These are phyloP conservation scores for Aphidius colemani DNA, from an alignment of 2,888 invertebrate genomes.

Conservation along the genomic window DNA sequence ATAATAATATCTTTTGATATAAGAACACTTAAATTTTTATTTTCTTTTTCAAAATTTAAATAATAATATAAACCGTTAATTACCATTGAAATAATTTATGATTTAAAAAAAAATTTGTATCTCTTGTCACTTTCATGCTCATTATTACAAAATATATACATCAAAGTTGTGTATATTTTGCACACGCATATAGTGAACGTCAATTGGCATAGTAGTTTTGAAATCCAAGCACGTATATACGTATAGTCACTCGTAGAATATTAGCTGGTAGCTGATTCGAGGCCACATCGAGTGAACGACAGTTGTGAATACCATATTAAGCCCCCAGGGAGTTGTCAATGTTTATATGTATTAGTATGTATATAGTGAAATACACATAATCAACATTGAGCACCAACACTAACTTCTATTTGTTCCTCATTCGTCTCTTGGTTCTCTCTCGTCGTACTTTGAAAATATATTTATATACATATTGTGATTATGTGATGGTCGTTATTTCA, in stretches of 20 bases:
- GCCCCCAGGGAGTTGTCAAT: constrained; percentile 47
- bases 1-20: too few species aligned
- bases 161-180: too few species aligned
- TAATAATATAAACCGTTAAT: too few species aligned
- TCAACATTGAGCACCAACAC: constrained; percentile 22
- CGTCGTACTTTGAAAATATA: constrained; percentile 5
- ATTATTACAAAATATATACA: too few species aligned
- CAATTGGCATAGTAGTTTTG: constrained; percentile 23
- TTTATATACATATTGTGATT: constrained; percentile 14
- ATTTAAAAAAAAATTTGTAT: too few species aligned
- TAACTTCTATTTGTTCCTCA: constrained; percentile 13
- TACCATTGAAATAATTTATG: too few species aligned
- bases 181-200: not conserved
- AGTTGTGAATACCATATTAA: constrained; percentile 58
- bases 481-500: constrained; percentile 4
- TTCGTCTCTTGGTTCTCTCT: not conserved
- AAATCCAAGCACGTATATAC: constrained; percentile 24
- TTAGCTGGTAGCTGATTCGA: constrained; percentile 54
- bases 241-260: constrained; percentile 50
- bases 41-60: too few species aligned
- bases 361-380: constrained; percentile 21
- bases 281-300: constrained; percentile 48
- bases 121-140: too few species aligned
- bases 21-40: too few species aligned
- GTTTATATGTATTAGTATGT: constrained; percentile 32